phyloP scores from a whole-genome alignment of 2,797 vertebrate genomes.

The Bradypus variegatus region DNA sequence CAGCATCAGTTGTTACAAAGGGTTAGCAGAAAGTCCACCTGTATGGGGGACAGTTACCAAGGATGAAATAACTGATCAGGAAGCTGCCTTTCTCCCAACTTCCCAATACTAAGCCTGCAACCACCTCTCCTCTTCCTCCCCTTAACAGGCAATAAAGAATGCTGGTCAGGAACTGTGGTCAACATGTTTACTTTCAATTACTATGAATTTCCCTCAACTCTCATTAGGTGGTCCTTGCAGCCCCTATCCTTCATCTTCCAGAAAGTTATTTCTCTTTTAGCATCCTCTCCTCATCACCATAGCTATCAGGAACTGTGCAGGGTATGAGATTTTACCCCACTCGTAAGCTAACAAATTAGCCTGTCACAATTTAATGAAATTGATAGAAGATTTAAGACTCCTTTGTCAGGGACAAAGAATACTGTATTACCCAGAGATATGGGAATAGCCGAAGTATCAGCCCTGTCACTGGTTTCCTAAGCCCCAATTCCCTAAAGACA shows the following conservation, averaged over 20 bases:
- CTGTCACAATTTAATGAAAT: neutral
- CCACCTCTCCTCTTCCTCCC: neutral
- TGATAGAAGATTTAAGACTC: neutral
- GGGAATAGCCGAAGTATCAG: neutral
- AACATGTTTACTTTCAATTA: neutral
- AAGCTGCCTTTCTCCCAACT: too few relatives aligned
- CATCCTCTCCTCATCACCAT: neutral
- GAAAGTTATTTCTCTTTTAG: neutral
- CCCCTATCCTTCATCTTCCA: neutral
- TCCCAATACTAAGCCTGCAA: neutral
- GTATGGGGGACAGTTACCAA: too few relatives aligned
- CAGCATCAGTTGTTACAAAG: neutral
- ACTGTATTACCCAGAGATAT: neutral
- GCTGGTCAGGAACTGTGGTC: neutral
- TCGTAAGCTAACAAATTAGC: neutral
- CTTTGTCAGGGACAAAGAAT: neutral
- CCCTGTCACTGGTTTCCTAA: neutral
- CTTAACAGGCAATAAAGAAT: neutral
- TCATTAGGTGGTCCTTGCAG: neutral
- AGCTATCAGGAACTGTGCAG: neutral
- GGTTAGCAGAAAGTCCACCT: neutral
- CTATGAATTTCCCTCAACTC: neutral
- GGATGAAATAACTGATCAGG: too few relatives aligned
- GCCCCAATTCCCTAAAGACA: neutral
- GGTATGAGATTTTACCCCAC: neutral